Evolutionary conservation across 2,797 vertebrate genomes (phyloP).

Genomic region (Melanotaenia nigrans): DNA sequence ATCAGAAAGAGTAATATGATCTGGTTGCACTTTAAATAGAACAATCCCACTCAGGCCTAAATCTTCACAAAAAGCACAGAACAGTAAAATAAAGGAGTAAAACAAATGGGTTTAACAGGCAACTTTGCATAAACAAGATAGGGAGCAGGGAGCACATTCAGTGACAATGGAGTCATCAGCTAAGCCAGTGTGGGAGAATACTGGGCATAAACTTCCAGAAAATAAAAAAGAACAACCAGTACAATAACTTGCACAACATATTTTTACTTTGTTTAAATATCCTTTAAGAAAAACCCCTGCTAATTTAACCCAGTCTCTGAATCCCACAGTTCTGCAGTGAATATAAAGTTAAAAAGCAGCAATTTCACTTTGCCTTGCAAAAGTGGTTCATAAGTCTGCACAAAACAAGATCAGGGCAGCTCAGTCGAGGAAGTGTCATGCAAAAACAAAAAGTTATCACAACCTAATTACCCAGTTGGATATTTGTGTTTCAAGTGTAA

Average conservation of each 20-base stretch:
- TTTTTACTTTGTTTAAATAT: slow-evolving; percentile 68
- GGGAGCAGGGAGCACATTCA: slow-evolving; percentile 72
- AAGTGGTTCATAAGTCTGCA: slow-evolving; percentile 61
- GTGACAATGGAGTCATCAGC: slow-evolving; percentile 61
- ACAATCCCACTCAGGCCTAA: slow-evolving; percentile 50
- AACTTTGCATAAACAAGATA: slow-evolving; percentile 70
- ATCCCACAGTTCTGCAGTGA: slow-evolving; percentile 39
- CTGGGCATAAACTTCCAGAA: slow-evolving; percentile 73
- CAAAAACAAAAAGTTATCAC: slow-evolving; percentile 58
- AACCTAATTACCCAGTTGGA: slow-evolving; percentile 67
- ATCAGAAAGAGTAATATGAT: slow-evolving; percentile 23
- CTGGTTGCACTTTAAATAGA: slow-evolving; percentile 35
- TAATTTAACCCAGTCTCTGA: slow-evolving; percentile 34
- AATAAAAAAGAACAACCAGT: slow-evolving; percentile 38
- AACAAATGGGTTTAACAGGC: slow-evolving; percentile 76
- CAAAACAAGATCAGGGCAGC: slow-evolving; percentile 69
- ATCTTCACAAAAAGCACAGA: slow-evolving; percentile 58
- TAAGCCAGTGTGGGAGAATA: slow-evolving; percentile 53
- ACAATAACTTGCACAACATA: slow-evolving; percentile 65
- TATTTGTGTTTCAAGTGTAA: slow-evolving; percentile 67
- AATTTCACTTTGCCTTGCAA: slow-evolving; percentile 30
- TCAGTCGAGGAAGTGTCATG: slow-evolving; percentile 74
- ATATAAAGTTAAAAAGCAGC: slow-evolving; percentile 59
- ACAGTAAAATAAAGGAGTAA: slow-evolving; percentile 49
- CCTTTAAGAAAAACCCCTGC: slow-evolving; percentile 50